These are phyloP conservation scores for Geophilus truncorum DNA, from an alignment of 2,888 invertebrate genomes.

Conservation along the genomic window DNA sequence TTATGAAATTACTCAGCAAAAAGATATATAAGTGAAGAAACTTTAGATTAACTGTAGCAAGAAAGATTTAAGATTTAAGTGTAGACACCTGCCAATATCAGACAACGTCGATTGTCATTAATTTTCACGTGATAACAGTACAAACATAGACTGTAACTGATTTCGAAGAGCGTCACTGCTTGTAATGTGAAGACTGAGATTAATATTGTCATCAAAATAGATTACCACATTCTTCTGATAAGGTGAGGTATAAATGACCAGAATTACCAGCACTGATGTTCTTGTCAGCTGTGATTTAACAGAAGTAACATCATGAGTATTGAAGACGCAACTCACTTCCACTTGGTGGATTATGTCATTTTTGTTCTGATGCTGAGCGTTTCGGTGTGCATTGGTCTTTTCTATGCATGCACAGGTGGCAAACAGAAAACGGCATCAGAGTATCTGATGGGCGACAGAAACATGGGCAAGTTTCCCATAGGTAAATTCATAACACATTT, in stretches of 20 bases:
- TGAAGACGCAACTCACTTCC: not conserved
- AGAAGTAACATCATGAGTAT: not conserved
- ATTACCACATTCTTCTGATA: not conserved
- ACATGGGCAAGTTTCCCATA: constrained; percentile 81
- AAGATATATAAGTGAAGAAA: too few species aligned
- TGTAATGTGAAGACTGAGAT: not conserved
- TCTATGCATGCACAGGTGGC: constrained; percentile 51
- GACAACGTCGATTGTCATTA: too few species aligned
- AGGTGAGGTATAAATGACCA: not conserved
- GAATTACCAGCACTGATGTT: too few species aligned
- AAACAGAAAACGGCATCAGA: constrained; percentile 70
- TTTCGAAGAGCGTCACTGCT: not conserved
- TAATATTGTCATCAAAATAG: not conserved
- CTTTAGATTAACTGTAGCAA: too few species aligned
- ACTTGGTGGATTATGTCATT: constrained; percentile 29
- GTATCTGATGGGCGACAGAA: constrained; percentile 72
- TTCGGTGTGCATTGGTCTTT: constrained; percentile 19
- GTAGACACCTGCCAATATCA: too few species aligned
- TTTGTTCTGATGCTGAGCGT: constrained; percentile 29
- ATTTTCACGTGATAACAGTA: too few species aligned
- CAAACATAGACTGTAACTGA: not conserved
- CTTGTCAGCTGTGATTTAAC: not conserved
- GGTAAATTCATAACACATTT: too few species aligned
- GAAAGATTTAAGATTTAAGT: too few species aligned
- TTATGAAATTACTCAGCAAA: too few species aligned